Evolutionary conservation across 2,888 invertebrate species (phyloP), one percentile per base, ranked within the genome.

Genomic region (Agonopterix subpropinquella): DNA sequence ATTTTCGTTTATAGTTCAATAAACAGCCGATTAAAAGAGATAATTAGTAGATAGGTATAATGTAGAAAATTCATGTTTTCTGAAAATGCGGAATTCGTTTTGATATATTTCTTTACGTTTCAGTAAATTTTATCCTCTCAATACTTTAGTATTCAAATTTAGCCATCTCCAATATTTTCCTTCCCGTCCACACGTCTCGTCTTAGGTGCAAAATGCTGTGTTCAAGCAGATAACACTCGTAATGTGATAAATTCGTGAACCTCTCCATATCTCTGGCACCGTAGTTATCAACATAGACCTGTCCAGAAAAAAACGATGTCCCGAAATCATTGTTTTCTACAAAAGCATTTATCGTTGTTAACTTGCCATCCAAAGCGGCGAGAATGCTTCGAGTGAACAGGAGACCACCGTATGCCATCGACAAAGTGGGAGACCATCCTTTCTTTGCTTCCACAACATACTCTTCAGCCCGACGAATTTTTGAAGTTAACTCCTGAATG

Each of bases 391-490:
- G 78, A 10, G 90, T 87, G 65, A 94, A 93, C 45, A 89, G 65
- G 4, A 90, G 84, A 10, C 90, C 91, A 47, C 93, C 91, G 60
- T 85, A 92, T 0, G 93, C 93, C 77, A 91, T 89, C 0, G 92
- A 92, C 44, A 93, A 88, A 80, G 90, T 56, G 77, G 92, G 71
- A 76, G 74, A 59, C 57, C 61, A 89, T 44, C 92, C 92, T 50
- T 88, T 90, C 69, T 92, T 92, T 1, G 92, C 92, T 57, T 89
- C 89, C 1, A 90, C 89, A 28, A 93, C 90, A 54, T 89, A 89
- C 5, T 91, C 90, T 36, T 92, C 92, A 49, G 91, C 91, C 58
- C 91, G 90, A 64, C 92, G 91, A n/a, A 81, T 53, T 41, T 62
- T 70, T 0, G 62, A 52, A 1, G 78, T 78, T n/a, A 90, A 72